phyloP scores from a whole-genome alignment of 2,797 vertebrate genomes.

The Phrynocephalus forsythii region DNA sequence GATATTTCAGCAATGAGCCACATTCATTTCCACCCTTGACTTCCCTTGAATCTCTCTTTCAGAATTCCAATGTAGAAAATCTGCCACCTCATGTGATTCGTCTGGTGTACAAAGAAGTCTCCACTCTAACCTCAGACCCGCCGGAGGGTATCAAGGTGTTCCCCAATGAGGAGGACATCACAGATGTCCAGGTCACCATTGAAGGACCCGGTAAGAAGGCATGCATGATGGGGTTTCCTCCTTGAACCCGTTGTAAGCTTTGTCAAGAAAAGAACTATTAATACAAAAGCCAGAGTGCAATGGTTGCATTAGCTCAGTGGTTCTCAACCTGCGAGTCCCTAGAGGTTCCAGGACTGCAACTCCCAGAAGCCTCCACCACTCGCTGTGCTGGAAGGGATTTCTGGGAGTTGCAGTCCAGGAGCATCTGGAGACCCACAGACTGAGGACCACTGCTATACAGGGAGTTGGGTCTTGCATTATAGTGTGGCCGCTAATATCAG shows the following conservation, averaged over 20 bases:
- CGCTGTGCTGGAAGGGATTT: too few species aligned
- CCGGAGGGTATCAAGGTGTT: constrained; percentile 94
- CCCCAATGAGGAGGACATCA: constrained; percentile 94
- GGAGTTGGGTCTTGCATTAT: background rate
- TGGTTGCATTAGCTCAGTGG: background rate
- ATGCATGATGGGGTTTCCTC: background rate
- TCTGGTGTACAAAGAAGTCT: constrained; percentile 94
- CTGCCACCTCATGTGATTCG: constrained; percentile 93
- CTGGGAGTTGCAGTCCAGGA: too few species aligned
- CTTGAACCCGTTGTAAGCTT: background rate
- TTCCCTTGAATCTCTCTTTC: background rate
- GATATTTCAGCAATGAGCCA: background rate
- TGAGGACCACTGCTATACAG: background rate
- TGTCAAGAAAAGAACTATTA: background rate
- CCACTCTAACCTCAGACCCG: constrained; percentile 89
- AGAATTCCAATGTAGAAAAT: constrained; percentile 98
- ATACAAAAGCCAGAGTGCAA: background rate
- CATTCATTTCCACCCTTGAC: background rate
- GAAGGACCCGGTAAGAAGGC: constrained; percentile 89
- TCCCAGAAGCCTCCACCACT: too few species aligned
- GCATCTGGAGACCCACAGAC: too few species aligned
- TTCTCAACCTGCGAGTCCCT: too few species aligned
- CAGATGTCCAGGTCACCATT: constrained; percentile 92
- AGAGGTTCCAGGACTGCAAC: too few species aligned
- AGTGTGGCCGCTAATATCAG: background rate